Evolutionary conservation across 2,888 invertebrate species (phyloP), one percentile per base, ranked within the genome.

Genomic region (Sinopyrophorus schimmeli): DNA sequence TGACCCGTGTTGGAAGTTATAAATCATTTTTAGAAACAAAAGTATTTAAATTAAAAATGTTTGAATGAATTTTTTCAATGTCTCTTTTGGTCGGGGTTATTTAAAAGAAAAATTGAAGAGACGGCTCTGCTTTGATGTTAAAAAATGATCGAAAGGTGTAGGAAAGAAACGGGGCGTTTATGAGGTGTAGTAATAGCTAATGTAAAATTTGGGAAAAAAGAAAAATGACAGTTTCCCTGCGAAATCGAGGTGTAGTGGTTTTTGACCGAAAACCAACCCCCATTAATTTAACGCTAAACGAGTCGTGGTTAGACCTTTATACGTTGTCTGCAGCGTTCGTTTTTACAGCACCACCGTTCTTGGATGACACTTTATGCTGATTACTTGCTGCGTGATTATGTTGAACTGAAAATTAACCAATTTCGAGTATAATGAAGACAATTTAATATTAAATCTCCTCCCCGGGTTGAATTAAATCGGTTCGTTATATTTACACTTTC

Each of bases 271-370:
- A 39, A 39, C 39, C 32, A 20, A 35, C 39, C 38, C 9, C 39
- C 46, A 47, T 47, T 47, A 47, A 47, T 47, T 47, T 47, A 47
- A 38, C 26, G 20, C 39, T 39, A 47, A 47, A 47, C 44, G 44
- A 44, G 38, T 38, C 38, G 39, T 32, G 38, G 39, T 30, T 47
- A 23, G 39, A 39, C 38, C 38, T 46, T 37, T 37, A 37, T 26
- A 26, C 37, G 26, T 17, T 30, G 40, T 40, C 28, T 40, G 21
- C 30, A 37, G 26, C 24, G 16, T 16, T 23, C 16, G 24, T 37
- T 37, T 23, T 37, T 26, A 26, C 16, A 26, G 16, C 24, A 26
- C 26, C n/a, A 26, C 26, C 24, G 6, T 12, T 26, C 16, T 37
- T 16, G 37, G 37, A 24, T 26, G 37, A 37, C 26, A 37, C 26